Base-by-base conservation (phyloP, 2,888 invertebrate genomes). In the Drosophila colorata region DNA sequence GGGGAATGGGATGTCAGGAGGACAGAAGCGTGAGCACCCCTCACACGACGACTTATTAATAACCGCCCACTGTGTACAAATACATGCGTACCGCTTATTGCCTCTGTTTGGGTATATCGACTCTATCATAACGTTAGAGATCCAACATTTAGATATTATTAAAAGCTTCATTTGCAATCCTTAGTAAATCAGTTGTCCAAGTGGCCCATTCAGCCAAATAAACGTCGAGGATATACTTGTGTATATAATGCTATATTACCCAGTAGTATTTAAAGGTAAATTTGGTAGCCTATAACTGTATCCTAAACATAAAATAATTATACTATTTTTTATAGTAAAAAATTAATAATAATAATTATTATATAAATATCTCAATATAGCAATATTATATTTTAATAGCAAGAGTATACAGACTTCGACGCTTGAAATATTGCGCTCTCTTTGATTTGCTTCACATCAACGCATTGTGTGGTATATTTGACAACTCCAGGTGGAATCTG, bases 41-140 rank as follows among this genome's bases (percentile, higher is more conserved):
- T 71, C 61, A 71, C 59, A 60, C 61, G 47, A 58, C 80, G 80
- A 87, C 80, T 89, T 85, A 73, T 76, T 90, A 90, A 89, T 89
- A 80, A 83, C 90, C 89, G 71, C 89, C 89, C 77, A 90, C 78
- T 81, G 89, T 68, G 74, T 66, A 70, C 74, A 80, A 74, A 80
- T 74, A 51, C 67, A 16, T 16, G 40, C 40, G 5, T 5, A 43
- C 53, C 51, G 41, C 57, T 25, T 31, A 49, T 57, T 41, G 25
- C 13, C 43, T 44, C 6, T 4, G 40, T 25, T 20, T 18, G 28
- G 37, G 58, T 52, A 59, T 57, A 7, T 40, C 8, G 6, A 40
- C 20, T 37, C 1, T 28, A 5, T 11, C 4, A 52, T 28, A 1
- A 6, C 7, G 23, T 23, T 23, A 23, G 5, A 23, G 28, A 28